phyloP scores from a whole-genome alignment of 2,888 invertebrate genomes.

The Polia nebulosa region DNA sequence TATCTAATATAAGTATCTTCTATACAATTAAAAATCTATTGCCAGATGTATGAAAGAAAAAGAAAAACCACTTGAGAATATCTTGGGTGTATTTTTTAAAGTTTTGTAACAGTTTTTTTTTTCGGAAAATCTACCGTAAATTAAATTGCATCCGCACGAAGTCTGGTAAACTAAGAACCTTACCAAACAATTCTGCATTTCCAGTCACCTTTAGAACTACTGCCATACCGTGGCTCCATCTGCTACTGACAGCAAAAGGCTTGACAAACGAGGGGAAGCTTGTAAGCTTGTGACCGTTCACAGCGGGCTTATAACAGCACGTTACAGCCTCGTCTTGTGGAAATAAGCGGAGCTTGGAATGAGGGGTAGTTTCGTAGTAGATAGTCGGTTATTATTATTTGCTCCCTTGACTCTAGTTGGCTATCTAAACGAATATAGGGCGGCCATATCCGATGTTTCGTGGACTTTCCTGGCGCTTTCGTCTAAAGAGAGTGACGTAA shows the following conservation, averaged over 20 bases:
- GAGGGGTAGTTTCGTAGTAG: background rate
- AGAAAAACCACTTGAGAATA: no score
- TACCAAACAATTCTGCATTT: slow-evolving; percentile 8
- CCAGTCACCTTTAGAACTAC: background rate
- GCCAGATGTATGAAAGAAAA: no score
- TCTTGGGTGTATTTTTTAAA: no score
- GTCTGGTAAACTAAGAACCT: background rate
- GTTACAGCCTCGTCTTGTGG: slow-evolving; percentile 3
- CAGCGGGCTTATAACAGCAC: background rate
- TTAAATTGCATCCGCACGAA: no score
- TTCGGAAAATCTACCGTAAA: no score
- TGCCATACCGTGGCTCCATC: background rate
- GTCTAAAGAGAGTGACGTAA: no score
- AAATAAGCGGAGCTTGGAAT: slow-evolving; percentile 5
- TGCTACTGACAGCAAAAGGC: slow-evolving; percentile 35
- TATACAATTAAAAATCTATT: no score
- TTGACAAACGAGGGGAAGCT: slow-evolving; percentile 34
- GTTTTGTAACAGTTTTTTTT: no score
- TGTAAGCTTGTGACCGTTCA: background rate
- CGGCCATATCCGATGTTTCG: no score
- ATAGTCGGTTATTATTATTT: background rate
- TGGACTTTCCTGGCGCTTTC: no score
- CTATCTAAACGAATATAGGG: no score
- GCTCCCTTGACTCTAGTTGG: background rate
- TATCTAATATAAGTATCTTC: no score